phyloP scores from a whole-genome alignment of 2,888 invertebrate species.

The Bedellia somnulentella region DNA sequence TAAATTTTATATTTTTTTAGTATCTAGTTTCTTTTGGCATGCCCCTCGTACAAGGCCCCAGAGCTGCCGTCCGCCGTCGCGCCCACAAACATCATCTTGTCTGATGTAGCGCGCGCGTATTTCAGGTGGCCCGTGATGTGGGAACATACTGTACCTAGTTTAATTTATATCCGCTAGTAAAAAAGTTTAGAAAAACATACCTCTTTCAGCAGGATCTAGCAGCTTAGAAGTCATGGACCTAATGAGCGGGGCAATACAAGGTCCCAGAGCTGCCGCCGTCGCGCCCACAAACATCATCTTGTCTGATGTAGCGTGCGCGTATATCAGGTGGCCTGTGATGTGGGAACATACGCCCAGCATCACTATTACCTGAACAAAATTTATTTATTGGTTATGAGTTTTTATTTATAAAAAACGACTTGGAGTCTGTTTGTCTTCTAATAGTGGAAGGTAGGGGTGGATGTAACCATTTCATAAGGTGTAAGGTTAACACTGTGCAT shows the following conservation, averaged over 20 bases:
- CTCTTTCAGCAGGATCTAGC: slow-evolving; percentile 70
- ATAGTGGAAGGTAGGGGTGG: too few relatives aligned
- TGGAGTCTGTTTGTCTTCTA: too few relatives aligned
- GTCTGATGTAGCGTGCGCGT: slow-evolving; percentile 58
- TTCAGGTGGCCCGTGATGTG: too few relatives aligned
- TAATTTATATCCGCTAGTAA: background rate
- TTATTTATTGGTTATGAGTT: too few relatives aligned
- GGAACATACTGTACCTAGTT: too few relatives aligned
- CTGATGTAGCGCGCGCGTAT: slow-evolving; percentile 55
- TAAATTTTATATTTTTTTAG: too few relatives aligned
- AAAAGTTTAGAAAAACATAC: slow-evolving; percentile 23
- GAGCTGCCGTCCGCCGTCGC: slow-evolving; percentile 72
- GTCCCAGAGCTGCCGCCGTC: slow-evolving; percentile 74
- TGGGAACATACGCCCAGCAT: slow-evolving; percentile 73
- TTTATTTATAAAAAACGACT: too few relatives aligned
- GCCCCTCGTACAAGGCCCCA: slow-evolving; percentile 81
- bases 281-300: slow-evolving; percentile 71
- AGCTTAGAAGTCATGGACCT: slow-evolving; percentile 83
- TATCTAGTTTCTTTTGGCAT: too few relatives aligned
- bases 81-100: slow-evolving; percentile 68
- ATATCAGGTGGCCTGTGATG: slow-evolving; percentile 68
- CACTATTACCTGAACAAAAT: slow-evolving; percentile 60
- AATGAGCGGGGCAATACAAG: slow-evolving; percentile 76
- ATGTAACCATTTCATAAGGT: too few relatives aligned
- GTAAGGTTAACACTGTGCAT: too few relatives aligned